Conservation (phyloP, 2,888 invertebrate genomes). For the Drosophila algonquin region DNA sequence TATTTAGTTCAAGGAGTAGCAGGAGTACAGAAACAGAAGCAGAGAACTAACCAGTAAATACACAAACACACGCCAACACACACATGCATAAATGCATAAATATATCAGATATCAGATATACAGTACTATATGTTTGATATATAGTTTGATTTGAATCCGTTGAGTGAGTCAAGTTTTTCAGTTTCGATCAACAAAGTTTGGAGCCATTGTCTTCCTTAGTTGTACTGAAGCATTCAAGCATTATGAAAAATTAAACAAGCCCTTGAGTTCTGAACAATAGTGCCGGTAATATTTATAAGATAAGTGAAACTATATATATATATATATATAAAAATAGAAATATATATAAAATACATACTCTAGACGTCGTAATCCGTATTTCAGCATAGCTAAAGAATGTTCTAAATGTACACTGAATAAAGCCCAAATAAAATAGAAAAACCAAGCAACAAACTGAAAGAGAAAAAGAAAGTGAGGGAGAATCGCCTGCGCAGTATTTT, state of each 20-base stretch:
- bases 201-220: constrained; percentile 39
- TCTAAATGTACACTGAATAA: constrained; percentile 69
- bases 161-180: constrained; percentile 34
- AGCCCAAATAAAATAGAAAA: constrained; percentile 24
- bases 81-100: constrained; percentile 17
- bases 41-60: constrained; percentile 11
- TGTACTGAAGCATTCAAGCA: constrained; percentile 14
- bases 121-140: neutral
- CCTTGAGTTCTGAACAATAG: constrained; percentile 83
- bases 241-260: constrained; percentile 45
- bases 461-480: constrained; percentile 9
- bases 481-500: constrained; percentile 37
- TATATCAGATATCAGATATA: constrained; percentile 18
- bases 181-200: constrained; percentile 50
- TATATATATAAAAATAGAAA: constrained; percentile 47
- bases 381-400: constrained; percentile 72
- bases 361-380: constrained; percentile 69
- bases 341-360: constrained; percentile 53
- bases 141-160: constrained; percentile 22
- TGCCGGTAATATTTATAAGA: constrained; percentile 83
- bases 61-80: constrained; percentile 1
- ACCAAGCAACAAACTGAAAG: constrained; percentile 36
- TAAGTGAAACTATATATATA: constrained; percentile 64
- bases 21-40: constrained; percentile 10
- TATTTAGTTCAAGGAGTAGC: constrained; percentile 59